Evolutionary conservation across 2,888 invertebrate species (phyloP), one percentile per base, ranked within the genome.

Genomic region (Pandemis heparana): DNA sequence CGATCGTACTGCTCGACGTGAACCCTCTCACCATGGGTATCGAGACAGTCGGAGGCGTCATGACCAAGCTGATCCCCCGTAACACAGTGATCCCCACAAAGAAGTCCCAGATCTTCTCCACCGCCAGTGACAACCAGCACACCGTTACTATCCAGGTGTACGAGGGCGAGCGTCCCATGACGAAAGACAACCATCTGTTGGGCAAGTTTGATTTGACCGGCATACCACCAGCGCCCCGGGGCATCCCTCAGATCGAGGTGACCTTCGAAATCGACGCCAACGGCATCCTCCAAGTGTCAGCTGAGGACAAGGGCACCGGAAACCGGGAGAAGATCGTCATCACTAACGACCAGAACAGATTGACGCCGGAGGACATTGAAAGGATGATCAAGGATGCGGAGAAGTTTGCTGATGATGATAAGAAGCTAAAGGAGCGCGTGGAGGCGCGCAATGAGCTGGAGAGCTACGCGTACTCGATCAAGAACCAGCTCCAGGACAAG

Each of bases 21-120:
- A 99, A 99, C 91, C 99, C 99, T 80, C 95, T 99, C 79, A 99
- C 99, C 79, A 96, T 99, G 97, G 99, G 99, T 93, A 99, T 99
- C 87, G 99, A 99, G 94, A 99, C 99, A 59, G 99, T 99, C 65
- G 99, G 99, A 78, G 99, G 99, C 80, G 99, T 99, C 43, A 99
- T 99, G 99, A 99, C 99, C 81, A 99, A 99, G 89, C 96, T 99
- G 71, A 99, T 99, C 88, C 97, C 98, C 70, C 96, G 99, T 83
- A 99, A 99, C 95, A 99, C 99, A 39, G 99, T 99, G 78, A 99
- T 99, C 85, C 99, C 99, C 43, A 99, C 99, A 70, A 99, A 99
- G 95, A 99, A 99, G 91, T 98, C 98, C 0, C 99, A 99, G 94
- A 99, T 99, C 88, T 99, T 99, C 96, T 99, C 99, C 0, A 99